These are phyloP conservation scores for Albula glossodonta DNA, from an alignment of 2,113 vertebrate species.

Conservation along the genomic window DNA sequence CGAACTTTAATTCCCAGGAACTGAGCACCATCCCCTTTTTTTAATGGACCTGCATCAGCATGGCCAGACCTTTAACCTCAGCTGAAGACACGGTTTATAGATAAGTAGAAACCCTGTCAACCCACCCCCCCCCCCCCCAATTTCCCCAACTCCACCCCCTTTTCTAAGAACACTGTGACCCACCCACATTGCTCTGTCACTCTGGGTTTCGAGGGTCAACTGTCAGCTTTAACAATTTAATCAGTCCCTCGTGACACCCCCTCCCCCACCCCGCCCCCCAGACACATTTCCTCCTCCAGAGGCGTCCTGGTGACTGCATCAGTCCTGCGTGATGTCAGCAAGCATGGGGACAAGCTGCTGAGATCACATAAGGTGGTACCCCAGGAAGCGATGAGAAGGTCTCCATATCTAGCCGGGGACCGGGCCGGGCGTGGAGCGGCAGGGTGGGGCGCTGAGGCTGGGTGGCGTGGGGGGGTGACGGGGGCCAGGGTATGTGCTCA, in stretches of 20 bases:
- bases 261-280: background rate
- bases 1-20: too few species aligned
- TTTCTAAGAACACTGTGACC: too few species aligned
- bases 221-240: constrained; percentile 38
- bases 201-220: too few species aligned
- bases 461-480: constrained; percentile 44
- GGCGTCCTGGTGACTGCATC: constrained; percentile 13
- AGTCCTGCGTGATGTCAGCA: constrained; percentile 48
- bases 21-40: too few species aligned
- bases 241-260: constrained; percentile 4
- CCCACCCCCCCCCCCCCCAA: too few species aligned
- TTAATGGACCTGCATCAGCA: too few species aligned
- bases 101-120: background rate
- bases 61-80: too few species aligned
- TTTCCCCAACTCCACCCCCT: too few species aligned
- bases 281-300: background rate
- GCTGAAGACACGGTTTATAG: background rate
- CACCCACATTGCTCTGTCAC: too few species aligned
- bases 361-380: constrained; percentile 77
- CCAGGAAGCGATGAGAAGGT: constrained; percentile 72
- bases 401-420: constrained; percentile 66
- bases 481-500: constrained; percentile 61
- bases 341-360: constrained; percentile 38
- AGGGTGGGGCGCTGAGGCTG: constrained; percentile 49
- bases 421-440: constrained; percentile 42